These are phyloP conservation scores for Drosophila yooni DNA, from an alignment of 2,888 invertebrate species.

Conservation along the genomic window DNA sequence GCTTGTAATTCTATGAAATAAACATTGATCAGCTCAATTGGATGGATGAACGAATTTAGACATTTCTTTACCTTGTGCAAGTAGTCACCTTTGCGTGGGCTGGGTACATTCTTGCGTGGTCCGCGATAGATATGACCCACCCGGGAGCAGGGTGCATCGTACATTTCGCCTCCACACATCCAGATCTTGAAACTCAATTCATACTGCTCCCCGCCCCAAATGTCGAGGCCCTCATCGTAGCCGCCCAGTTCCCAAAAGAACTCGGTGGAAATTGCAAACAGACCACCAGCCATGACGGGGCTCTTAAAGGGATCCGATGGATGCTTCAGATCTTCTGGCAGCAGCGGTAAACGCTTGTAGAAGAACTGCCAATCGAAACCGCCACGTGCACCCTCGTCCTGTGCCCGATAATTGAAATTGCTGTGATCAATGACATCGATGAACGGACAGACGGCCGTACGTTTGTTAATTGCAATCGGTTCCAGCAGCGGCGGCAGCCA, in stretches of 20 bases:
- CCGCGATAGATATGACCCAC: slow-evolving; percentile 96
- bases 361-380: slow-evolving; percentile 99
- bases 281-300: slow-evolving; percentile 98
- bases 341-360: slow-evolving; percentile 95
- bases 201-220: slow-evolving; percentile 99
- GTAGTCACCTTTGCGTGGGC: slow-evolving; percentile 96
- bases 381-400: slow-evolving; percentile 96
- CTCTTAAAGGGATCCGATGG: slow-evolving; percentile 87
- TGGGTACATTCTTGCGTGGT: slow-evolving; percentile 92
- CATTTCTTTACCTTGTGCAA: slow-evolving; percentile 44
- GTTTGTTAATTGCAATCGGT: slow-evolving; percentile 93
- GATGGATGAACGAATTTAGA: neutral
- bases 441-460: slow-evolving; percentile 96
- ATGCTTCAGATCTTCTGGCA: slow-evolving; percentile 82
- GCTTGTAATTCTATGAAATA: slow-evolving; percentile 90
- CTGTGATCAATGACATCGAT: slow-evolving; percentile 98
- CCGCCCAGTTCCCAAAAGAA: slow-evolving; percentile 99
- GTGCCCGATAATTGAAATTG: slow-evolving; percentile 96
- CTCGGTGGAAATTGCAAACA: slow-evolving; percentile 95
- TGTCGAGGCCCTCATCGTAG: slow-evolving; percentile 96
- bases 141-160: slow-evolving; percentile 96
- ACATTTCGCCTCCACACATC: slow-evolving; percentile 97
- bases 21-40: neutral
- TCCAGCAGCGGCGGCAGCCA: slow-evolving; percentile 97
- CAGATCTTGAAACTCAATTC: slow-evolving; percentile 98